Evolutionary conservation across 2,113 vertebrate genomes (phyloP).

Genomic region (Aramus guarauna): DNA sequence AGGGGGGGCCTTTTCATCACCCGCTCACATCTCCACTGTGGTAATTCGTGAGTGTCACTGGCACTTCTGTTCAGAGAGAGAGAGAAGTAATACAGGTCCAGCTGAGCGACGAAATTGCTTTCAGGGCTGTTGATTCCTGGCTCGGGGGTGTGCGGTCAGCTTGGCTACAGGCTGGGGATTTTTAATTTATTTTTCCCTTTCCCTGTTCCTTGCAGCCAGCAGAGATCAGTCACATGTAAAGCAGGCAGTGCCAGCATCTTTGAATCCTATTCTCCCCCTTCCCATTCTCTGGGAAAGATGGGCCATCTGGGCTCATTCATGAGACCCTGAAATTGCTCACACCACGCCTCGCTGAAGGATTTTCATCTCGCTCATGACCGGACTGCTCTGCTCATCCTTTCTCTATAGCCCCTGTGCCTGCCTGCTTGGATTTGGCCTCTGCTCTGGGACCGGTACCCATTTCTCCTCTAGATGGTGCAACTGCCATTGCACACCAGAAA

Average conservation of each 20-base stretch:
- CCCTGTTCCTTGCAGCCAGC: not conserved
- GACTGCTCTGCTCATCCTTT: not conserved
- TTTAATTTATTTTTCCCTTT: not conserved
- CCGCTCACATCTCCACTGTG: not conserved
- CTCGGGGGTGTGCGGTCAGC: not conserved
- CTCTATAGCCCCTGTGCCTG: not conserved
- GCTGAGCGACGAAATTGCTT: slow-evolving; percentile 44
- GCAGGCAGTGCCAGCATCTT: not conserved
- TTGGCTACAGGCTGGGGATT: not conserved
- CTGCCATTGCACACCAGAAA: not conserved
- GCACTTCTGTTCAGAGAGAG: slow-evolving; percentile 25
- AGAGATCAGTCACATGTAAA: not conserved
- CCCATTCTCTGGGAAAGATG: not conserved
- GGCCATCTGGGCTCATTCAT: not conserved
- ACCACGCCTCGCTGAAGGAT: not conserved
- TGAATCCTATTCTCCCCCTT: not conserved
- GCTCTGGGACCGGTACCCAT: not conserved
- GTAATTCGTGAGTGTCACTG: not conserved
- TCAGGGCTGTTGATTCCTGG: slow-evolving; percentile 16
- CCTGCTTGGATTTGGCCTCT: not conserved
- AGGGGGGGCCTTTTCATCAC: not conserved
- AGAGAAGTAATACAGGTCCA: slow-evolving; percentile 22
- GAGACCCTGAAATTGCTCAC: not conserved
- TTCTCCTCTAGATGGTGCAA: slow-evolving; percentile 64
- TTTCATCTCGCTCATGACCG: not conserved